Base-by-base conservation (phyloP, 2,797 vertebrate species). In the Clamator glandarius region DNA sequence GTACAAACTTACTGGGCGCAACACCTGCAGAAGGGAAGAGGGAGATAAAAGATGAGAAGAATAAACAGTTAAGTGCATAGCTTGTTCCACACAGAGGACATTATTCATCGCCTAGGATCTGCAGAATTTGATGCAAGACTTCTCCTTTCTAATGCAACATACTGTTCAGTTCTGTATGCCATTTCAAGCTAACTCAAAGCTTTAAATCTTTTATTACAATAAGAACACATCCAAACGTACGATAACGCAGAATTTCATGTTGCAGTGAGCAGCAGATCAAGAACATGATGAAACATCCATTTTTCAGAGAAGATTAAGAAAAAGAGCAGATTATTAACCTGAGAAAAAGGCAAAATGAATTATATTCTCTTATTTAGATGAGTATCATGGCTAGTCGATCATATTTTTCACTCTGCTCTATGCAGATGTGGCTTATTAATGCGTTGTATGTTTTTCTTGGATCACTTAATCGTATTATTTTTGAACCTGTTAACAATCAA, bases 401-500 rank as follows among this genome's bases (percentile, higher is more conserved):
- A 91, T 82, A 97, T 96, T 97, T 97, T 95, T 97, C 96, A 97
- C 94, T 97, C 92, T 96, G 95, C 94, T 96, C 87, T 90, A 97
- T 96, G 92, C 93, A 97, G 93, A 97, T 96, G 95, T 89, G 89
- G 85, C 82, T 96, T 94, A 96, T 97, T 98, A 98, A 97, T 97
- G 97, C 61, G 78, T 97, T 84, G 92, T 95, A 95, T 93, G 96
- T 96, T 97, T 94, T 97, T 91, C 94, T 92, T 93, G 83, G 89
- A 96, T 96, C 95, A 95, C 67, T 70, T 98, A 98, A 98, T 96
- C 84, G 59, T 75, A 97, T 98, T 98, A 98, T 44, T 97, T 95
- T 93, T 96, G 97, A 98, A 98, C 96, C 97, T 98, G 98, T 97
- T 97, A 98, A 98, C 97, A 97, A 98, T 98, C 98, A 98, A 92